Conservation (phyloP, 1,140 invertebrate species). For the Drosophila nebulosa region DNA sequence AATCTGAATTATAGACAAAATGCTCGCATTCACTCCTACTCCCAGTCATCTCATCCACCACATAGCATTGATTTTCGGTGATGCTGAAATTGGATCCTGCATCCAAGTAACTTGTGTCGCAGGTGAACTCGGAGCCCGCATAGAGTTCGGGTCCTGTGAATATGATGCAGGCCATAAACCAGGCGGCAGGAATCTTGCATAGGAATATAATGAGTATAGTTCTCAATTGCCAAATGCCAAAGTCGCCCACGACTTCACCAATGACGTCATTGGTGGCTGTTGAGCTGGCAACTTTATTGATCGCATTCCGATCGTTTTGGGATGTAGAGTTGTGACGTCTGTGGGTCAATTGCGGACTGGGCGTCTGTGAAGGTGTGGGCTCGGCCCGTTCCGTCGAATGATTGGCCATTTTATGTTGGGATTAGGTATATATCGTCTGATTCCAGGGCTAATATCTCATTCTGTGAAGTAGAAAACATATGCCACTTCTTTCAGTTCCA, state of each 20-base stretch:
- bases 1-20: slow-evolving; percentile 61
- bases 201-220: slow-evolving; percentile 80
- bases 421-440: background rate
- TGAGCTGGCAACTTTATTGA: background rate
- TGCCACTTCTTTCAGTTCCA: background rate
- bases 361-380: slow-evolving; percentile 8
- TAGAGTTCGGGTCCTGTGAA: slow-evolving; percentile 76
- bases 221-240: slow-evolving; percentile 80
- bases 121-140: slow-evolving; percentile 58
- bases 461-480: slow-evolving; percentile 29
- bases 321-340: slow-evolving; percentile 16
- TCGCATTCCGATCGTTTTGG: slow-evolving; percentile 6
- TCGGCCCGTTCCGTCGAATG: slow-evolving; percentile 28
- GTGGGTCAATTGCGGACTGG: slow-evolving; percentile 38
- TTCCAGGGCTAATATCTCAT: slow-evolving; percentile 36
- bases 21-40: slow-evolving; percentile 52
- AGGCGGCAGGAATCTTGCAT: slow-evolving; percentile 81
- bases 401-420: slow-evolving; percentile 41
- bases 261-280: slow-evolving; percentile 60
- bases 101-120: slow-evolving; percentile 47
- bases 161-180: slow-evolving; percentile 82
- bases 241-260: slow-evolving; percentile 72
- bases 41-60: slow-evolving; percentile 34
- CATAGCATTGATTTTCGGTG: slow-evolving; percentile 60
- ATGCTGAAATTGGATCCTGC: slow-evolving; percentile 34